These are phyloP conservation scores for Helostoma temminkii DNA, from an alignment of 2,797 vertebrate species.

Conservation along the genomic window DNA sequence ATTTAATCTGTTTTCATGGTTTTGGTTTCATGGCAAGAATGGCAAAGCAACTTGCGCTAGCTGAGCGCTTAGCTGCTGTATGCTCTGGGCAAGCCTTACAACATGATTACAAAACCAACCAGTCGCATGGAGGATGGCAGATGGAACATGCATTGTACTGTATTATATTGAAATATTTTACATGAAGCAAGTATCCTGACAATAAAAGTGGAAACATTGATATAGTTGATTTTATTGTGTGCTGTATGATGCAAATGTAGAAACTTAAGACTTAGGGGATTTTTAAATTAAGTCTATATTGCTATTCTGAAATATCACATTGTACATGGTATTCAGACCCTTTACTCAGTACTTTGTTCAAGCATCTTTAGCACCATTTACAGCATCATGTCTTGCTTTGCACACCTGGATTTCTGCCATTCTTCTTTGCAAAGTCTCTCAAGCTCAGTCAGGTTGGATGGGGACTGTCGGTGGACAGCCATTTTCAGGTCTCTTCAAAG, in stretches of 20 bases:
- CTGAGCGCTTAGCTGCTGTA: constrained; percentile 86
- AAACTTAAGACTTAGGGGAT: too few relatives aligned
- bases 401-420: too few relatives aligned
- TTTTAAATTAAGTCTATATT: too few relatives aligned
- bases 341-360: too few relatives aligned
- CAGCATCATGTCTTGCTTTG: too few relatives aligned
- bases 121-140: constrained; percentile 84
- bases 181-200: constrained; percentile 99
- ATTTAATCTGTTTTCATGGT: constrained; percentile 85
- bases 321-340: too few relatives aligned
- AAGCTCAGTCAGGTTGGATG: too few relatives aligned
- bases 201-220: constrained; percentile 92
- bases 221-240: constrained; percentile 37
- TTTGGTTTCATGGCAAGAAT: constrained; percentile 81
- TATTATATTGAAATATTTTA: constrained; percentile 99
- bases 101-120: constrained; percentile 85
- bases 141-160: constrained; percentile 98
- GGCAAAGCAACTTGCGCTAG: constrained; percentile 81
- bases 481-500: too few relatives aligned
- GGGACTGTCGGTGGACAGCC: too few relatives aligned
- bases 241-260: background rate
- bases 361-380: too few relatives aligned
- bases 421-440: too few relatives aligned
- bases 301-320: too few relatives aligned
- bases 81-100: constrained; percentile 93